phyloP scores from a whole-genome alignment of 2,888 invertebrate genomes.

The Drosophila suboccidentalis region DNA sequence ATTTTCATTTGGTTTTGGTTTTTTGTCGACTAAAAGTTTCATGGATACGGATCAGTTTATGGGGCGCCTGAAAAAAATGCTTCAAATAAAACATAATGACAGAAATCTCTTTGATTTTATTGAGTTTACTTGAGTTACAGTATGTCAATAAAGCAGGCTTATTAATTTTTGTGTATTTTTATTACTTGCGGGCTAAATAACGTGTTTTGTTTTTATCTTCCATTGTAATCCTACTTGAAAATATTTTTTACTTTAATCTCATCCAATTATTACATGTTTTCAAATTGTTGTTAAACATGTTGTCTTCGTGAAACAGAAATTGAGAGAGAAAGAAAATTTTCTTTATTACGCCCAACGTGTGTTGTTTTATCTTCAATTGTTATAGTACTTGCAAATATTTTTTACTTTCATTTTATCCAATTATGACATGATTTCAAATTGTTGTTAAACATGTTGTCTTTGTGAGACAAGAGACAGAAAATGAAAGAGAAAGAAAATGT shows the following conservation, averaged over 20 bases:
- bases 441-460: neutral
- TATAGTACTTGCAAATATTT: neutral
- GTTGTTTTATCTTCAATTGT: neutral
- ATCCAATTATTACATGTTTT: no score
- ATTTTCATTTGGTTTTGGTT: slow-evolving; percentile 3
- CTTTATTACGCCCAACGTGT: slow-evolving; percentile 12
- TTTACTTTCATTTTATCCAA: slow-evolving; percentile 3
- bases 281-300: no score
- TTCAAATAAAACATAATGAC: slow-evolving; percentile 28
- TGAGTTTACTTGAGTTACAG: slow-evolving; percentile 11
- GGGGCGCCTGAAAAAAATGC: slow-evolving; percentile 17
- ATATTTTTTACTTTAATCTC: no score
- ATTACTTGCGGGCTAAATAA: neutral
- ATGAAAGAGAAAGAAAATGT: neutral
- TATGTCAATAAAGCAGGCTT: slow-evolving; percentile 5
- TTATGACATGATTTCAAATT: slow-evolving; percentile 12
- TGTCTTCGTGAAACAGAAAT: no score
- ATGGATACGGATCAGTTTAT: slow-evolving; percentile 25
- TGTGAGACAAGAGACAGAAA: neutral
- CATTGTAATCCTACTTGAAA: no score
- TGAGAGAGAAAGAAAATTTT: no score
- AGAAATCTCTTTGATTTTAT: slow-evolving; percentile 53
- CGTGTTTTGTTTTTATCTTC: no score
- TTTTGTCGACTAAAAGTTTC: slow-evolving; percentile 30
- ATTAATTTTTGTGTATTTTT: slow-evolving; percentile 4